Evolutionary conservation across 2,888 invertebrate genomes (phyloP).

Genomic region (Minunthozetes semirufus): DNA sequence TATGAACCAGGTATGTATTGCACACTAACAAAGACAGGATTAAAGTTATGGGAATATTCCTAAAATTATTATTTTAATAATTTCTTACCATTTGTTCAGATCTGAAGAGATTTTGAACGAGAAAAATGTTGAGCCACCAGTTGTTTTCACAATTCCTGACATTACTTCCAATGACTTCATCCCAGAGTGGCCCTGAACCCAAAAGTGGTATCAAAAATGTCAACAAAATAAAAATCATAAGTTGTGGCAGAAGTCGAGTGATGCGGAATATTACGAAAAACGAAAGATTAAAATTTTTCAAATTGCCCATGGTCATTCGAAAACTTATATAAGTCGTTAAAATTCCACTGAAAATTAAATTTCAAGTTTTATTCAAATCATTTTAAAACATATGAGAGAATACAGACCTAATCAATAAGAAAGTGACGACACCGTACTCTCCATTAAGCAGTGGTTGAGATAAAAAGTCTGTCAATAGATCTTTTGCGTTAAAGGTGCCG

Average conservation of each 20-base stretch:
- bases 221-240: slow-evolving; percentile 26
- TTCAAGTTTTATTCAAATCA: too few relatives aligned
- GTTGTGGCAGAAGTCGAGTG: slow-evolving; percentile 27
- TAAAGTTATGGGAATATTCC: slow-evolving; percentile 10
- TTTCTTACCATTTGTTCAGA: slow-evolving; percentile 31
- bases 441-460: slow-evolving; percentile 47
- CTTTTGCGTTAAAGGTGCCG: not conserved
- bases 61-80: not conserved
- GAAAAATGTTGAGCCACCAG: slow-evolving; percentile 37
- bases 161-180: slow-evolving; percentile 3
- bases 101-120: slow-evolving; percentile 30
- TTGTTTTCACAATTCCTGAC: slow-evolving; percentile 24
- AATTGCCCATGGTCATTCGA: not conserved
- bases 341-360: not conserved
- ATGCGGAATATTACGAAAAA: slow-evolving; percentile 19
- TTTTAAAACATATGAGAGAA: not conserved
- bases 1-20: not conserved
- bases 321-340: slow-evolving; percentile 35
- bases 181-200: slow-evolving; percentile 34
- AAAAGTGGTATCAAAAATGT: slow-evolving; percentile 31
- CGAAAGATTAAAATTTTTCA: not conserved
- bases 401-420: slow-evolving; percentile 46
- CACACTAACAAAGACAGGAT: not conserved
- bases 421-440: slow-evolving; percentile 46
- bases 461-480: slow-evolving; percentile 34